Percentiles rank a stretch among this genome's conserved stretches.
These are phyloP conservation scores for Pilophorus perplexus DNA, from an alignment of 2,888 invertebrate genomes.

Conservation along the genomic window DNA sequence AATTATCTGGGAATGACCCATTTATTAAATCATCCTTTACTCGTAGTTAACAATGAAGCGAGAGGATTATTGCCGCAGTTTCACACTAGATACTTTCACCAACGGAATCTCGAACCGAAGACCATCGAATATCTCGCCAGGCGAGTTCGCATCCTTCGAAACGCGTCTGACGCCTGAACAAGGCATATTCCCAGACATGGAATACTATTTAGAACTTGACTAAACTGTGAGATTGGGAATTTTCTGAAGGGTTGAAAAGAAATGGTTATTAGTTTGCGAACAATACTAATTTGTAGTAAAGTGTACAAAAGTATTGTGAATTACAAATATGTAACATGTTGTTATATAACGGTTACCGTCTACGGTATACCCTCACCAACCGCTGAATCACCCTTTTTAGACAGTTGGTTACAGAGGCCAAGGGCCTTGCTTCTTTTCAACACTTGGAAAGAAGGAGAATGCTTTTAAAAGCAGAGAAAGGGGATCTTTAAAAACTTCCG, in stretches of 20 bases:
- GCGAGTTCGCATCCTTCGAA: neutral
- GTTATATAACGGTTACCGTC: no score
- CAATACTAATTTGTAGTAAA: no score
- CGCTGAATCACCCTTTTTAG: no score
- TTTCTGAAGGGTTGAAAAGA: no score
- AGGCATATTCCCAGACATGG: neutral
- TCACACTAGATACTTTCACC: constrained; percentile 24
- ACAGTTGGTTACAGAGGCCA: no score
- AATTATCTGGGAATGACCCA: no score
- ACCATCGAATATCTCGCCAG: neutral
- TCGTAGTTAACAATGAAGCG: no score
- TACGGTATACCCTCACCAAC: no score
- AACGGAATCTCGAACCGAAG: constrained; percentile 5
- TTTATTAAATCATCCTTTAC: no score
- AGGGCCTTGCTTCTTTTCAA: neutral
- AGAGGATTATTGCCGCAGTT: neutral
- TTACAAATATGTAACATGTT: no score
- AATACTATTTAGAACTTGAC: neutral
- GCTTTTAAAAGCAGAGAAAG: neutral
- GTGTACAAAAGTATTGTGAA: no score
- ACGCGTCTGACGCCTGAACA: neutral
- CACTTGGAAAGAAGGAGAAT: neutral
- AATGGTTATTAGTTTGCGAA: no score
- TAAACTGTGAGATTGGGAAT: neutral
- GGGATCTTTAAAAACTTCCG: constrained; percentile 18